These are phyloP conservation scores for Ambastaia sidthimunki DNA, from an alignment of 2,797 vertebrate species.

Conservation along the genomic window DNA sequence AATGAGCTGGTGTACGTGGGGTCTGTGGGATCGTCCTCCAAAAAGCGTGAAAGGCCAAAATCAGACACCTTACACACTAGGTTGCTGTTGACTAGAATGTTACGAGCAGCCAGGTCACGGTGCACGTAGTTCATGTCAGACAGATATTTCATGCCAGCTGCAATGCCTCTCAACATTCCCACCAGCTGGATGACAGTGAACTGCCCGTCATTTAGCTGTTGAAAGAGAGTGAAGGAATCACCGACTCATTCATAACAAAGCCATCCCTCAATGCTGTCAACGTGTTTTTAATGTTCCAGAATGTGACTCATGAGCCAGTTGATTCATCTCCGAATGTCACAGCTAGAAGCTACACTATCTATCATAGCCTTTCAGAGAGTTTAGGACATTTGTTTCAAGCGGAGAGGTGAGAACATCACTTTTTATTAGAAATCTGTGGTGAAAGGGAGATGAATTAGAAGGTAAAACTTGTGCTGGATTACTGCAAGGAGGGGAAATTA, in stretches of 20 bases:
- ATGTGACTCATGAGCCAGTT: constrained; percentile 64
- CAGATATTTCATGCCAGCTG: constrained; percentile 97
- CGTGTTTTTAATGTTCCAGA: constrained; percentile 63
- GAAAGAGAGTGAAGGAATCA: constrained; percentile 47
- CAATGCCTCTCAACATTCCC: constrained; percentile 95
- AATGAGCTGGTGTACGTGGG: constrained; percentile 98
- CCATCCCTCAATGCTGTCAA: constrained; percentile 32
- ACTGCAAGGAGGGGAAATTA: background rate
- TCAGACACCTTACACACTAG: constrained; percentile 98
- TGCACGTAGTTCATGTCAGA: constrained; percentile 99
- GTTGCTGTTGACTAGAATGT: constrained; percentile 98
- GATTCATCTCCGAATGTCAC: constrained; percentile 71
- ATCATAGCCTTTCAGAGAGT: constrained; percentile 49
- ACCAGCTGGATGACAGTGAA: constrained; percentile 99
- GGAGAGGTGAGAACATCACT: background rate
- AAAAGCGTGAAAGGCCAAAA: constrained; percentile 95
- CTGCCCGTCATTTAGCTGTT: constrained; percentile 94
- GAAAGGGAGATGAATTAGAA: background rate
- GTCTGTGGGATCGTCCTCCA: constrained; percentile 93
- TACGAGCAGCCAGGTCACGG: constrained; percentile 94
- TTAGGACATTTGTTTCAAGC: constrained; percentile 1
- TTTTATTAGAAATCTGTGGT: constrained; percentile 3
- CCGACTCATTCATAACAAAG: constrained; percentile 16
- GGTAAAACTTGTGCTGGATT: background rate
- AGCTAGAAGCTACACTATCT: constrained; percentile 59